These are phyloP conservation scores for Chirona hameri DNA, from an alignment of 2,888 invertebrate genomes.

Conservation along the genomic window DNA sequence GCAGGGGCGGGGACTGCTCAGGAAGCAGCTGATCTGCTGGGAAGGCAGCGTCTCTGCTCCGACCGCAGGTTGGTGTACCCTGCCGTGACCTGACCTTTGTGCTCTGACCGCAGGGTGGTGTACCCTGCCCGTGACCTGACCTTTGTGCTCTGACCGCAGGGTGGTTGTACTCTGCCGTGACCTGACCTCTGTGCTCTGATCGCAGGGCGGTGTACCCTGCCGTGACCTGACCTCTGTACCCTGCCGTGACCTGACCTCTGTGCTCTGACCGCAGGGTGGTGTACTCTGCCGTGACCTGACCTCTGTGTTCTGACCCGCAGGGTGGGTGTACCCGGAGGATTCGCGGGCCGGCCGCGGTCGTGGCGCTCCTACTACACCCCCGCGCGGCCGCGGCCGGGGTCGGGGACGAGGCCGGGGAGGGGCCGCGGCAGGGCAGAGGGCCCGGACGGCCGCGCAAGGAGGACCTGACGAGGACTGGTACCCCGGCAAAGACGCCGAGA, in stretches of 20 bases:
- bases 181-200: neutral
- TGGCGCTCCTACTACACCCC: neutral
- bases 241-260: too few relatives aligned
- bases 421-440: neutral
- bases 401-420: neutral
- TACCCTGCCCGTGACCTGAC: too few relatives aligned
- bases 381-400: neutral
- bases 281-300: too few relatives aligned
- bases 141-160: too few relatives aligned
- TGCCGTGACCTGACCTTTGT: neutral
- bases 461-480: neutral
- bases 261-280: too few relatives aligned
- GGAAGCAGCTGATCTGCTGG: too few relatives aligned
- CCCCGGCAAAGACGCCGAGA: neutral
- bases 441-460: slow-evolving; percentile 5
- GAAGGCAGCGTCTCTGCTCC: too few relatives aligned
- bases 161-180: neutral
- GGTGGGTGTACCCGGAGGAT: slow-evolving; percentile 28
- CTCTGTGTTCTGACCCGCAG: neutral
- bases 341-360: neutral
- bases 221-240: neutral
- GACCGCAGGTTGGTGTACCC: too few relatives aligned
- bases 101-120: too few relatives aligned
- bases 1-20: too few relatives aligned
- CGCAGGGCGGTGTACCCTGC: neutral